Base-by-base conservation (phyloP, 2,113 vertebrate genomes). In the Brachyhypopomus gauderio region DNA sequence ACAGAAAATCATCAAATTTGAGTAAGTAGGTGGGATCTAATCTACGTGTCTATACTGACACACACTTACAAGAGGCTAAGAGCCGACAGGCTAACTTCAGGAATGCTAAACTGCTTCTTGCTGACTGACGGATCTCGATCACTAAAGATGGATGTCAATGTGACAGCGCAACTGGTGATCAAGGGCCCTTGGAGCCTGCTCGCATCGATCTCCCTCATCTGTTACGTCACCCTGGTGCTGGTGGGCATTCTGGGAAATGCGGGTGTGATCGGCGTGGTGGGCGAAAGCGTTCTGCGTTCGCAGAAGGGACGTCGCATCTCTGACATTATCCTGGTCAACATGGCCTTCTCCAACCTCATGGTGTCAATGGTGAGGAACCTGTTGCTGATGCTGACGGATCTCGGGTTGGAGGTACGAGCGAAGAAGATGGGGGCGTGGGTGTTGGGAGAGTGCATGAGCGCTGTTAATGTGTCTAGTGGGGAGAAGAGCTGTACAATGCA, bases 281-380 rank as follows among this genome's bases (percentile, higher is more conserved):
- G 91, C 0, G 88, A 88, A 52, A 87, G 87, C 4, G 79, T 93
- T 0, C 17, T 92, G 12, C 76, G 72, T 12, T 85, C 89, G 0
- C 83, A 62, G 0, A 67, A 73, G 0, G 83, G 80, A 4, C 85
- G 86, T 30, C 88, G 85, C 0, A 89, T 85, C 84, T 92, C 93
- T 0, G 93, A 95, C 72, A 88, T 94, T 77, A 92, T 94, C 23
- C 90, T 95, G 17, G 76, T 92, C 6, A 94, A 94, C 90, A 89
- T 95, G 90, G 89, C 92, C 0, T 52, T 91, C 48, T 91, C 92
- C 20, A 94, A 92, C 81, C 83, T 95, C 74, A 85, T 94, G 82
- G 87, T 94, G 75, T 93, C 92, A 1, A 16, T 91, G 56, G 62
- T 88, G 41, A 91, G 92, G 75, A 95, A 94, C 84, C 34, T 83